Percentiles rank a stretch among this genome's conserved stretches.
Evolutionary conservation across 2,113 vertebrate genomes (phyloP).

Genomic region (Dolichotis patagonum): DNA sequence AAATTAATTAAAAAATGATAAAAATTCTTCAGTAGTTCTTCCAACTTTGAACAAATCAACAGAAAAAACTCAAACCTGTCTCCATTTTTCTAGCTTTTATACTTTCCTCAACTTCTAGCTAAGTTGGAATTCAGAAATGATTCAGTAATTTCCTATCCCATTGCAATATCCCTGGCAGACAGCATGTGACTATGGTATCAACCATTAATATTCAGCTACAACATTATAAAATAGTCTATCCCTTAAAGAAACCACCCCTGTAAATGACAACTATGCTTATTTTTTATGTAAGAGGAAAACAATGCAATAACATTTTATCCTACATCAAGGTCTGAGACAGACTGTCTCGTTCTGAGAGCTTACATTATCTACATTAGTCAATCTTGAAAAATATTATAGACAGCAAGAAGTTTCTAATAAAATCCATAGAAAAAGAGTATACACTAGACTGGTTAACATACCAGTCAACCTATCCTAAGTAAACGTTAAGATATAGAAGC

Average conservation of each 20-base stretch:
- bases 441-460: not conserved
- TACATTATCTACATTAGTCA: not conserved
- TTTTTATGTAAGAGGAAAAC: not conserved
- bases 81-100: not conserved
- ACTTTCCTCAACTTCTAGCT: too few relatives aligned
- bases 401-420: not conserved
- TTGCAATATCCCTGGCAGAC: not conserved
- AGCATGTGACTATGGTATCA: not conserved
- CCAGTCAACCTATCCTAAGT: not conserved
- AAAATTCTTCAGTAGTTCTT: slow-evolving; percentile 37
- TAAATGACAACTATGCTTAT: not conserved
- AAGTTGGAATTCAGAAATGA: not conserved
- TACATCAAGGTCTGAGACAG: slow-evolving; percentile 13
- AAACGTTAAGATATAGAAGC: not conserved
- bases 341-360: not conserved
- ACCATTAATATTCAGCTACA: not conserved
- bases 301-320: not conserved
- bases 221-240: not conserved
- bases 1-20: not conserved
- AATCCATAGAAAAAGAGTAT: not conserved
- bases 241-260: not conserved
- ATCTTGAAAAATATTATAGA: not conserved
- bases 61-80: not conserved
- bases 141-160: not conserved
- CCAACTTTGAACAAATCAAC: slow-evolving; percentile 21